These are phyloP conservation scores for Drosophila suzukii DNA, from an alignment of 1,140 invertebrate species.

Conservation along the genomic window DNA sequence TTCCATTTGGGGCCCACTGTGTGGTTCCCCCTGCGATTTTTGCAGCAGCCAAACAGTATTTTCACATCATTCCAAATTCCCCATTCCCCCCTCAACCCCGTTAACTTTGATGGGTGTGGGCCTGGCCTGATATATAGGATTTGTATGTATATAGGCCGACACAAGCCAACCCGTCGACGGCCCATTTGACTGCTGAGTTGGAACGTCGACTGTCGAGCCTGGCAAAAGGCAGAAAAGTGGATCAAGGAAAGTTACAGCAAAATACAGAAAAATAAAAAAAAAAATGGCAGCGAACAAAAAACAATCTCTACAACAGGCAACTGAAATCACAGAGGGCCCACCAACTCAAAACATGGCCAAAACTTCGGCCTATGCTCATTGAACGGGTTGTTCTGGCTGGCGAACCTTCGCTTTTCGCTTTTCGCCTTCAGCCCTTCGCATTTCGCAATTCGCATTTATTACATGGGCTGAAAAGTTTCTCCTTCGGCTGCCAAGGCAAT, in stretches of 20 bases:
- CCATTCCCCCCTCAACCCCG: conserved; percentile 5
- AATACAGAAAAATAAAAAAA: conserved; percentile 28
- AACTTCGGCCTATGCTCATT: conserved; percentile 71
- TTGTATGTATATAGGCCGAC: conserved; percentile 49
- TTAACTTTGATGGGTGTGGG: conserved; percentile 32
- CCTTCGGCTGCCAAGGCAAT: conserved; percentile 38
- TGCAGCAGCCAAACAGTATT: conserved; percentile 57
- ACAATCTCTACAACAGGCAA: conserved; percentile 43
- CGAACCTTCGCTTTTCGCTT: conserved; percentile 31
- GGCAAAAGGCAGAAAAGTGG: conserved; percentile 64
- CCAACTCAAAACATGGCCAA: conserved; percentile 46
- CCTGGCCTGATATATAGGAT: background rate
- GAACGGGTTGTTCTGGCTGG: conserved; percentile 26
- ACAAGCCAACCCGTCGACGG: conserved; percentile 28
- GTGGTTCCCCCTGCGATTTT: conserved; percentile 16
- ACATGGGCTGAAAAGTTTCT: conserved; percentile 67
- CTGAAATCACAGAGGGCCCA: conserved; percentile 56
- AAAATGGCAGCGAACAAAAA: conserved; percentile 37
- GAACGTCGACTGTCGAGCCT: conserved; percentile 48
- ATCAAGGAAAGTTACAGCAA: conserved; percentile 68
- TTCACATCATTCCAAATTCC: conserved; percentile 56
- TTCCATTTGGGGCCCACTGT: conserved; percentile 35
- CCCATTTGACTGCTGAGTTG: conserved; percentile 71
- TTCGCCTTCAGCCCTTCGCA: conserved; percentile 4
- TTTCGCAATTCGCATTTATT: conserved; percentile 63